Evolutionary conservation across 2,113 vertebrate genomes (phyloP).

Genomic region (Mormoops blainvillei): DNA sequence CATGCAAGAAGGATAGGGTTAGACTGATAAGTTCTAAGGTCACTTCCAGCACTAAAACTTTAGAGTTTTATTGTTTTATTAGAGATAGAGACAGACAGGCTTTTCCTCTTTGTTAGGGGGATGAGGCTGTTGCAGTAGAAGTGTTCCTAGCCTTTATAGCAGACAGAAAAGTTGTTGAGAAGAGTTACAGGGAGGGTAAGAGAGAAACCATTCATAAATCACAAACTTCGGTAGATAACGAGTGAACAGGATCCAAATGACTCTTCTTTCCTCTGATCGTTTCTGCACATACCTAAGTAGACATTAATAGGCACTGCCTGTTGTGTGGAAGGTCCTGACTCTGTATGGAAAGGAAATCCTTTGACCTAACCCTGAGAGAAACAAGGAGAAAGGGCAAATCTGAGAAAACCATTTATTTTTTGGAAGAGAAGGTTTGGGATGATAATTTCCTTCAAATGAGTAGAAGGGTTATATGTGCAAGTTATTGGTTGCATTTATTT

Average conservation of each 20-base stretch:
- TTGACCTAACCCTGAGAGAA: background rate
- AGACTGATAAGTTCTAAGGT: conserved; percentile 20
- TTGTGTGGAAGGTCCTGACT: background rate
- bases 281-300: background rate
- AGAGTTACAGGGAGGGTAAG: background rate
- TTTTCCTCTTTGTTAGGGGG: background rate
- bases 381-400: background rate
- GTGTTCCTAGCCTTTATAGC: background rate
- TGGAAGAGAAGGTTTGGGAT: background rate
- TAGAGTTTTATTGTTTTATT: conserved; percentile 59
- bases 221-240: background rate
- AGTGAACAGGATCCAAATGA: background rate
- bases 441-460: background rate
- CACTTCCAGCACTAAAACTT: conserved; percentile 23
- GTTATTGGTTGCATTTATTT: background rate
- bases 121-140: background rate
- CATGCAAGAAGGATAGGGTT: background rate
- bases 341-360: background rate
- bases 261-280: background rate
- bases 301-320: background rate
- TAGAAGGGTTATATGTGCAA: background rate
- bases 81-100: background rate
- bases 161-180: background rate
- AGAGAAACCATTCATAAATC: background rate
- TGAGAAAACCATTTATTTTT: background rate